Percentiles rank a stretch among this genome's conserved stretches.
phyloP scores from a whole-genome alignment of 2,113 vertebrate genomes.

The Caretta caretta region DNA sequence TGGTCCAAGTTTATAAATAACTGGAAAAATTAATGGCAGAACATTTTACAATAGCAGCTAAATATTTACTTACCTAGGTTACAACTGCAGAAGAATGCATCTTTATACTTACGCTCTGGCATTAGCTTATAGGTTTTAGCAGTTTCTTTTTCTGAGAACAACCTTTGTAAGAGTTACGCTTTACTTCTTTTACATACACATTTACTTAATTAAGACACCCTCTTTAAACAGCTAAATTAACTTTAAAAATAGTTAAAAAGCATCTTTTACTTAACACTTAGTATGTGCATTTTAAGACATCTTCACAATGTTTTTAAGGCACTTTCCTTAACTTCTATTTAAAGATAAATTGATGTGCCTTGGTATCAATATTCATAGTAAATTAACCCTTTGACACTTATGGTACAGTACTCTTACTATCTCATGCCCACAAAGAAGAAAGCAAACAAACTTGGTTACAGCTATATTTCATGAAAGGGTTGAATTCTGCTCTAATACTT shows the following conservation, averaged over 20 bases:
- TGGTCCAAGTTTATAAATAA: not conserved
- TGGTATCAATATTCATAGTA: not conserved
- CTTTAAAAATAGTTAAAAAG: not conserved
- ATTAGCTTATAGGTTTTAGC: not conserved
- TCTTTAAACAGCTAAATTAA: not conserved
- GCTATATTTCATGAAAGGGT: not conserved
- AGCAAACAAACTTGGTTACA: not conserved
- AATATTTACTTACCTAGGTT: not conserved
- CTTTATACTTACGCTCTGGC: not conserved
- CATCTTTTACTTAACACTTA: not conserved
- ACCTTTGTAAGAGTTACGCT: not conserved
- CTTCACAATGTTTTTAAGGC: not conserved
- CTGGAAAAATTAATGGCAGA: not conserved
- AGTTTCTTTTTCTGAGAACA: not conserved
- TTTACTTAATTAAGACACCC: not conserved
- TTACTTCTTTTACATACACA: not conserved
- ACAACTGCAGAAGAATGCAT: not conserved
- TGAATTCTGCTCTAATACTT: not conserved
- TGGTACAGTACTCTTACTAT: too few species aligned
- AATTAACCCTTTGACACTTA: too few species aligned
- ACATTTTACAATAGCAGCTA: not conserved
- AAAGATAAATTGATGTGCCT: not conserved
- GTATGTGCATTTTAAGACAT: not conserved
- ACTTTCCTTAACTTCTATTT: not conserved
- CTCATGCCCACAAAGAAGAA: too few species aligned